Evolutionary conservation across 2,888 invertebrate species (phyloP).

Genomic region (Lysandra coridon): DNA sequence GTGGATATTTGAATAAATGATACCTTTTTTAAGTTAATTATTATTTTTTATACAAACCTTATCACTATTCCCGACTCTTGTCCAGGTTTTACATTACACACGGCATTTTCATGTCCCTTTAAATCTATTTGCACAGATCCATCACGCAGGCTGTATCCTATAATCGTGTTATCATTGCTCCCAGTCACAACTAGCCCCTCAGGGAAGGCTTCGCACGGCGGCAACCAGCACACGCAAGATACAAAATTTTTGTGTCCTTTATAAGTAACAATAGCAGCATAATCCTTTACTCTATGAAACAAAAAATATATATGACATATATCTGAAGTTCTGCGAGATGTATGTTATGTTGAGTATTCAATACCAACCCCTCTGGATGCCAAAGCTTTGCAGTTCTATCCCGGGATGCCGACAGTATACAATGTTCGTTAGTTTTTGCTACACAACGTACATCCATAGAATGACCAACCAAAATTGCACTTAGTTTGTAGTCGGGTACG

Average conservation of each 20-base stretch:
- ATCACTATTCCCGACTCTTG: slow-evolving; percentile 65
- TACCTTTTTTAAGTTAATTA: not conserved
- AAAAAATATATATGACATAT: slow-evolving; percentile 1
- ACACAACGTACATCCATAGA: slow-evolving; percentile 92
- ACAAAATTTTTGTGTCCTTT: slow-evolving; percentile 93
- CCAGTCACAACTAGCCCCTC: slow-evolving; percentile 92
- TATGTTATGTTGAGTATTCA: not conserved
- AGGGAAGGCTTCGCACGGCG: slow-evolving; percentile 84
- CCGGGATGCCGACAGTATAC: slow-evolving; percentile 92
- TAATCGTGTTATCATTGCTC: slow-evolving; percentile 92
- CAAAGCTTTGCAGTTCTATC: slow-evolving; percentile 94
- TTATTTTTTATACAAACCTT: slow-evolving; percentile 50
- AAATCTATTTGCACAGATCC: slow-evolving; percentile 84
- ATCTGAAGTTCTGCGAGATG: not conserved
- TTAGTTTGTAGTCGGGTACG: slow-evolving; percentile 86
- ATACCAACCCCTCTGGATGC: slow-evolving; percentile 85
- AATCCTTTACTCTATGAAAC: slow-evolving; percentile 76
- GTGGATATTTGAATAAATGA: not conserved
- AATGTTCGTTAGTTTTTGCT: slow-evolving; percentile 82
- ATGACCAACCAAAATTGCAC: slow-evolving; percentile 89
- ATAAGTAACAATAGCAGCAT: slow-evolving; percentile 83
- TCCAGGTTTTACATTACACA: slow-evolving; percentile 77
- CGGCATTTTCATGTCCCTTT: slow-evolving; percentile 88
- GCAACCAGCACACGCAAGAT: slow-evolving; percentile 88
- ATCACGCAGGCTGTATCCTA: slow-evolving; percentile 87